Evolutionary conservation across 2,888 invertebrate genomes (phyloP), one percentile per base, ranked within the genome.

Genomic region (Drosophila bunnanda): DNA sequence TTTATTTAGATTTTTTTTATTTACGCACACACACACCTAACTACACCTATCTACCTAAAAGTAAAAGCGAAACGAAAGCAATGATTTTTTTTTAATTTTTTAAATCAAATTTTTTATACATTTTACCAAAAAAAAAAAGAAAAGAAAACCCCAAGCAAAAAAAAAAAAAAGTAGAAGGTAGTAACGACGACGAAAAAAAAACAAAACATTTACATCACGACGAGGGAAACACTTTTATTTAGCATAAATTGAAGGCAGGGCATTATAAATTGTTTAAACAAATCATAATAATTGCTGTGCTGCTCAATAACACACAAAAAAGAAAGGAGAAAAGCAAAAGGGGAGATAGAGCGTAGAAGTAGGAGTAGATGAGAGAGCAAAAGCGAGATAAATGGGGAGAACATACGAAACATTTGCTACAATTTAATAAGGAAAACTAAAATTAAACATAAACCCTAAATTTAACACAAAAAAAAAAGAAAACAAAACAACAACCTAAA

Each of bases 231-330:
- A 39, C 41, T 82, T 72, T 71, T 60, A 75, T 78, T 76, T 83
- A 71, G 70, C 55, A 58, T 74, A 62, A 72, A 82, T 85, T 82
- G 82, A 80, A 78, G 68, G 82, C 76, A 79, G 83, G 80, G 82
- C 83, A 83, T 78, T 75, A 50, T 50, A 73, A 56, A 67, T 80
- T 80, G 76, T 85, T 82, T 78, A 65, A 76, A 77, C 61, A 75
- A 80, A 75, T 77, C 65, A 64, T 53, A 64, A 80, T 82, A 80
- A 87, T 88, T 91, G 91, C 91, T 91, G 91, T 91, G 91, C 91
- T 91, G 91, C 91, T 90, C 91, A 91, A 91, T 91, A 91, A 91
- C 74, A 84, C 74, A 72, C 53, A 34, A 34, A 12, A 65, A 10
- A 13, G n/a, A 55, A 55, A 38, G 30, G 25, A 43, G n/a, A 55